Base-by-base conservation (phyloP, 2,888 invertebrate genomes). In the Torymus tubicola region DNA sequence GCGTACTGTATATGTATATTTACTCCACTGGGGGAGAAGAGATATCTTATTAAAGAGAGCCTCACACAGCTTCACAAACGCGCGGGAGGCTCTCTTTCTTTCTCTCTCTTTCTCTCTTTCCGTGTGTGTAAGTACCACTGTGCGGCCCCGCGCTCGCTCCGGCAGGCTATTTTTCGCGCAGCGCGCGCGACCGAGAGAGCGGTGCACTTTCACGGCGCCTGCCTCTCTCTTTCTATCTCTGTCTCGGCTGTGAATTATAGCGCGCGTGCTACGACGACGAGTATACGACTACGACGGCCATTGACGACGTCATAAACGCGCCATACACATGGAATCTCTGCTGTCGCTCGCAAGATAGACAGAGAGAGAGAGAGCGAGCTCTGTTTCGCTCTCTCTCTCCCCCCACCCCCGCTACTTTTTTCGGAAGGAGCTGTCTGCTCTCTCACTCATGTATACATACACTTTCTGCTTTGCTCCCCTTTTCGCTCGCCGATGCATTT, bases 271-370 rank as follows among this genome's bases (percentile, higher is more conserved):
- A 14, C 65, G 64, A 68, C 58, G 61, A 58, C 67, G 74, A 14
- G 52, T 58, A 52, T 24, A 24, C 24, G 24, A 24, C 82, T 75
- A 80, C 64, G 83, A 83, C 85, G 75, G 85, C 84, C 86, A 86
- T 86, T 86, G 84, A 83, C 81, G 83, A 84, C 82, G 84, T 84
- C 85, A 86, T 69, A 79, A 79, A 79, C 74, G 57, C 69, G 58
- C 69, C 53, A 31, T 24, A 67, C 42, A 50, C 24, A 16, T 69
- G 21, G 18, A 14, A 68, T 68, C 68, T 65, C 31, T 24, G 24
- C 67, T 21, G 13, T 4, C 21, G 2, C 63, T 13, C 13, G 13
- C 13, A 3, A 55, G 55, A n/a, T 55, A n/a, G n/a, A 55, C 13
- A 55, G 55, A 55, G 55, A 55, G 14, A 14, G 55, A 55, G 13